These are phyloP conservation scores for Caerostris extrusa DNA, from an alignment of 1,140 invertebrate species.

Conservation along the genomic window DNA sequence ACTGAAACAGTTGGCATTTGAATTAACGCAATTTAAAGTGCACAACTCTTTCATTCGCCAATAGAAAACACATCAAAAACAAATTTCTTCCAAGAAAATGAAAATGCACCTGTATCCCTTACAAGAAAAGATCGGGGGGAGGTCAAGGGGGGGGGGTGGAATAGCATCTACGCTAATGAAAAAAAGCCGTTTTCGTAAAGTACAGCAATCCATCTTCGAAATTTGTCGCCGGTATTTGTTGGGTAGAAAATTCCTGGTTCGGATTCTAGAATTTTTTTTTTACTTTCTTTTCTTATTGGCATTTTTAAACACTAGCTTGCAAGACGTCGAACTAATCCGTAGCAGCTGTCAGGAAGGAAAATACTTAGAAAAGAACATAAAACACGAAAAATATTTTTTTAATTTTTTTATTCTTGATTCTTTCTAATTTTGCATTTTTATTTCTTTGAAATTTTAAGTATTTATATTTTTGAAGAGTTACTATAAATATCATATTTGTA, in stretches of 20 bases:
- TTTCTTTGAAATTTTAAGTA: background rate
- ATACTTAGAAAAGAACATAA: background rate
- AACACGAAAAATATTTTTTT: background rate
- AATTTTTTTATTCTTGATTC: background rate
- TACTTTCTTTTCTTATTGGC: background rate
- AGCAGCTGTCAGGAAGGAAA: conserved; percentile 55
- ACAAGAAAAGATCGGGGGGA: background rate
- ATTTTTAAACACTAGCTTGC: conserved; percentile 41
- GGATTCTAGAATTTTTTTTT: conserved; percentile 33
- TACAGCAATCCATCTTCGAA: conserved; percentile 59
- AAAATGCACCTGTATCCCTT: background rate
- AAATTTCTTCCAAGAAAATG: conserved; percentile 18
- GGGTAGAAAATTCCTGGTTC: conserved; percentile 38
- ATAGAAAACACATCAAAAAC: background rate
- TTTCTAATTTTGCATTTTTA: background rate
- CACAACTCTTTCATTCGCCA: conserved; percentile 7
- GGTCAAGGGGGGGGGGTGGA: background rate
- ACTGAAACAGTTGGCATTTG: background rate
- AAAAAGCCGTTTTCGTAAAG: conserved; percentile 56
- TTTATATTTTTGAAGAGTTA: background rate
- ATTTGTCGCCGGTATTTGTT: conserved; percentile 66
- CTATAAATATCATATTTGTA: too few relatives aligned
- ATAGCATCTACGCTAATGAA: conserved; percentile 34
- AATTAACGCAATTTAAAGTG: background rate
- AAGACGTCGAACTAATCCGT: conserved; percentile 52